phyloP scores from a whole-genome alignment of 2,113 vertebrate species.

The Polyodon spathula region DNA sequence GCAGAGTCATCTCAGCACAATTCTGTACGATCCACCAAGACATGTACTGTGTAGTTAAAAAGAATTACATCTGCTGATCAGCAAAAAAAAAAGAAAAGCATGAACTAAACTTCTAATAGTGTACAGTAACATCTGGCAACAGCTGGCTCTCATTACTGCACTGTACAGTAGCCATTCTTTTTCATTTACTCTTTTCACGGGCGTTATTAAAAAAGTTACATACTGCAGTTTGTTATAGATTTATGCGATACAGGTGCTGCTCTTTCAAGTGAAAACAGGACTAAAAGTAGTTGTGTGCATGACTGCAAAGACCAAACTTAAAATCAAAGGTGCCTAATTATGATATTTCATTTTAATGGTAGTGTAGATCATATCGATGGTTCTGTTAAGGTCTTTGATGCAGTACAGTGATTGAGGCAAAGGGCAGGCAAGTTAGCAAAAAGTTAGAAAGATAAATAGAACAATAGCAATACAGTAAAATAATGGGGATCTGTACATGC shows the following conservation, averaged over 20 bases:
- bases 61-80: slow-evolving; percentile 32
- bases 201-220: slow-evolving; percentile 85
- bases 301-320: not conserved
- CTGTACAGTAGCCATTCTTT: slow-evolving; percentile 83
- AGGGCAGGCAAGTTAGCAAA: no score
- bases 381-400: no score
- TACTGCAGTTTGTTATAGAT: slow-evolving; percentile 73
- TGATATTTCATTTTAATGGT: no score
- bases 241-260: slow-evolving; percentile 78
- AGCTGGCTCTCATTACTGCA: slow-evolving; percentile 87
- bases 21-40: slow-evolving; percentile 1
- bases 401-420: no score
- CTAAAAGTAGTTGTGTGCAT: slow-evolving; percentile 2
- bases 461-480: no score
- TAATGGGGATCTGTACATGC: no score
- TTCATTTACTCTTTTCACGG: slow-evolving; percentile 75
- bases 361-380: no score
- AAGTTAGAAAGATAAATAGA: no score
- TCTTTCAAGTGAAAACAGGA: slow-evolving; percentile 54
- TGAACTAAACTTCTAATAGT: slow-evolving; percentile 11
- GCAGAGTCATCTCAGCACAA: not conserved
- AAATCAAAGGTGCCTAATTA: no score
- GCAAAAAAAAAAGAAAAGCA: no score
- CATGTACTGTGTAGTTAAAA: slow-evolving; percentile 13
- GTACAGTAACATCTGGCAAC: slow-evolving; percentile 54